Percentiles rank a stretch among this genome's conserved stretches.
These are phyloP conservation scores for Penaeus vannamei DNA, from an alignment of 1,140 invertebrate species.

Conservation along the genomic window DNA sequence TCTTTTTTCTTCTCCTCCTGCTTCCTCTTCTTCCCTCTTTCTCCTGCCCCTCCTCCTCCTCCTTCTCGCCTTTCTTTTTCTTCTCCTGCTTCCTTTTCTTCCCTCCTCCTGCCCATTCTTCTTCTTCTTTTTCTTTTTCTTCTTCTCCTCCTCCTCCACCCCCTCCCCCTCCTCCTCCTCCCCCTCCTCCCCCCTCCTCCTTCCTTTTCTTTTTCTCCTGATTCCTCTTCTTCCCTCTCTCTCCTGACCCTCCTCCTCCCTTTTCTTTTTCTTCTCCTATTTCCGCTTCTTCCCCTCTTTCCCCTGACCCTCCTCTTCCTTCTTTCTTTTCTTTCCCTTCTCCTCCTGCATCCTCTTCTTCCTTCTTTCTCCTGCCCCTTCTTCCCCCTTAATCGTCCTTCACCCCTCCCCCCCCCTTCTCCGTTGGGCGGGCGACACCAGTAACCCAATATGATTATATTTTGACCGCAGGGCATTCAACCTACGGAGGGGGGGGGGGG, in stretches of 20 bases:
- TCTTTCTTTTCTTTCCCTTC: background rate
- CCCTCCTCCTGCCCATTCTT: no score
- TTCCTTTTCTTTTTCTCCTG: background rate
- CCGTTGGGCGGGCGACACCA: constrained; percentile 1
- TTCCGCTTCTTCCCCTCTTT: background rate
- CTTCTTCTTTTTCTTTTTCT: no score
- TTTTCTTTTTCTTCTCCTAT: background rate
- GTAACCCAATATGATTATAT: no score
- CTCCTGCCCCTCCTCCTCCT: no score
- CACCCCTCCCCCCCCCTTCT: background rate
- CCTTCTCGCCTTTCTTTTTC: no score
- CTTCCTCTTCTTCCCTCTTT: no score
- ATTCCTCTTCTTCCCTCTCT: background rate
- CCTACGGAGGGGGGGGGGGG: no score
- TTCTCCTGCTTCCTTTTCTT: no score
- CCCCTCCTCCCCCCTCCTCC: background rate
- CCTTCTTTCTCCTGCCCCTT: background rate
- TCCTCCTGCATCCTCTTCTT: background rate
- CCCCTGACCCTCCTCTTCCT: background rate
- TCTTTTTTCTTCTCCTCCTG: no score
- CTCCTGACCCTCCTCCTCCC: background rate
- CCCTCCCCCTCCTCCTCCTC: background rate
- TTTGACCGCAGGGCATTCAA: background rate
- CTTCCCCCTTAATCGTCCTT: background rate
- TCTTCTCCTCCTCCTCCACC: no score